Evolutionary conservation across 2,113 vertebrate genomes (phyloP).

Genomic region (Theristicus caerulescens): DNA sequence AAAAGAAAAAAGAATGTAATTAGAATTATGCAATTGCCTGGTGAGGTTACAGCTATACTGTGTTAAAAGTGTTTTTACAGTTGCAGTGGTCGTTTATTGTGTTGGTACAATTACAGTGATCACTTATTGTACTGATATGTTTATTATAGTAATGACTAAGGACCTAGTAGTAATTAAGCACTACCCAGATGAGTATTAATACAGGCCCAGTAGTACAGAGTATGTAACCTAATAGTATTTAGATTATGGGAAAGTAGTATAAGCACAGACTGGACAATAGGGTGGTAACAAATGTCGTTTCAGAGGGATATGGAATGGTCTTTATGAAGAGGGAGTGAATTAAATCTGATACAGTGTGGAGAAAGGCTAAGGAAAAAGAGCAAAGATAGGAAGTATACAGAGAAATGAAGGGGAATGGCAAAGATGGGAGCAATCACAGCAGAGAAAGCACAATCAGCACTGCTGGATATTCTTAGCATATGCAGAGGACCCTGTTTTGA

Average conservation of each 20-base stretch:
- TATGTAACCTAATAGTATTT: background rate
- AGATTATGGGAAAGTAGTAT: background rate
- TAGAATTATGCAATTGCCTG: background rate
- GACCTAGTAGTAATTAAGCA: background rate
- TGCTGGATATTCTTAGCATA: background rate
- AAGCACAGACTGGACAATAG: background rate
- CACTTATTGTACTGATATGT: background rate
- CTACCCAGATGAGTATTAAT: background rate
- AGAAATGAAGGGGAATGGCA: background rate
- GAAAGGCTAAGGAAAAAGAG: background rate
- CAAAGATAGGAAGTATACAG: background rate
- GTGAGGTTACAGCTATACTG: background rate
- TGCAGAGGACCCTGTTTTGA: background rate
- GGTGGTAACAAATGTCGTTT: background rate
- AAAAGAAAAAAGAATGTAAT: background rate
- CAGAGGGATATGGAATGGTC: background rate
- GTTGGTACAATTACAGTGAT: background rate
- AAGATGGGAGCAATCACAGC: background rate
- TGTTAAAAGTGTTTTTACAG: background rate
- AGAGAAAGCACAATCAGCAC: background rate
- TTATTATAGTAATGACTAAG: background rate
- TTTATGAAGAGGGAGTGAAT: background rate
- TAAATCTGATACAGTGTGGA: background rate
- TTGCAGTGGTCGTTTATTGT: background rate
- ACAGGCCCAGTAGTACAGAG: background rate